These are phyloP conservation scores for Steinernema scapterisci DNA, from an alignment of 2,888 invertebrate genomes.

Conservation along the genomic window DNA sequence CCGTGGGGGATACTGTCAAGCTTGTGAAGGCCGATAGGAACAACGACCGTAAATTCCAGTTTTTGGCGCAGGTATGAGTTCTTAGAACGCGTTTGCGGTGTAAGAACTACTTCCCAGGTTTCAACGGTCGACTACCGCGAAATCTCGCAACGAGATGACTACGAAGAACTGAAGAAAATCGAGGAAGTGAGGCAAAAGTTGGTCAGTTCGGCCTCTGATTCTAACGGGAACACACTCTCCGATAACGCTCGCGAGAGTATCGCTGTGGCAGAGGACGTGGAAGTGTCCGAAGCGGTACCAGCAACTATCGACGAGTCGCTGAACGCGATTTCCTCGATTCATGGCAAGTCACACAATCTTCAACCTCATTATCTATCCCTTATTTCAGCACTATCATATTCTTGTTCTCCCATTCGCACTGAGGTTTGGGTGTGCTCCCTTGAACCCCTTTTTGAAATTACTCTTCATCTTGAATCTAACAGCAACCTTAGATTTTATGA, in stretches of 20 bases:
- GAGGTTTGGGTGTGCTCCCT: constrained; percentile 14
- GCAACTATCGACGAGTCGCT: constrained; percentile 12
- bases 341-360: neutral
- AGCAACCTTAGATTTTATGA: constrained; percentile 6
- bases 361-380: neutral
- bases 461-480: neutral
- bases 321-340: constrained; percentile 10
- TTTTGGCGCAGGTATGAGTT: constrained; percentile 74
- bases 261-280: neutral
- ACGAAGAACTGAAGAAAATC: constrained; percentile 35
- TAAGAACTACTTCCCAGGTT: constrained; percentile 70
- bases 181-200: constrained; percentile 32
- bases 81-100: neutral
- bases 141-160: constrained; percentile 40
- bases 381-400: neutral
- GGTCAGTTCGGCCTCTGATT: constrained; percentile 4
- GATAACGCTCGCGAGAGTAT: neutral
- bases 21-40: constrained; percentile 73
- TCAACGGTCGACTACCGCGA: constrained; percentile 83
- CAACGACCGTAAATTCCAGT: constrained; percentile 84
- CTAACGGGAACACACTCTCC: constrained; percentile 12
- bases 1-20: neutral
- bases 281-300: neutral
- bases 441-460: neutral
- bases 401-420: neutral